Evolutionary conservation across 2,888 invertebrate species (phyloP), one percentile per base, ranked within the genome.

Genomic region (Brachyptera putata): DNA sequence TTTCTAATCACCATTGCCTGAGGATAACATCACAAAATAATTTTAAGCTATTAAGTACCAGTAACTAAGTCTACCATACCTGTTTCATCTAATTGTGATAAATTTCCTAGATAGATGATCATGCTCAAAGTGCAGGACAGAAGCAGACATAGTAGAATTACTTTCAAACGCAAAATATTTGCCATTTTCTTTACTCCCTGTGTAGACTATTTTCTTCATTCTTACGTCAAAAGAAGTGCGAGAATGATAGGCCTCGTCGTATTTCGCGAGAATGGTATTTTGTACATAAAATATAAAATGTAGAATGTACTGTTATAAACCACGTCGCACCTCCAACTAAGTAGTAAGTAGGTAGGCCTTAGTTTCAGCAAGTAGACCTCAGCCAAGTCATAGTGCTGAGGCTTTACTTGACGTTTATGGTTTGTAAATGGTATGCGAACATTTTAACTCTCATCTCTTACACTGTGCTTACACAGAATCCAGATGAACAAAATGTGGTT

Each of bases 101-200:
- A 37, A 55, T 55, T 60, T 25, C 58, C 63, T 18, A 63, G 26
- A 24, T 58, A 63, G 34, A 58, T 57, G 36, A 60, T 37, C 60
- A 63, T 63, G 30, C 60, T 63, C 39, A 59, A 53, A 18, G 56
- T 58, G 11, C 60, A 58, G 18, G 61, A 16, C 14, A 58, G n/a
- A 16, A 63, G 56, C 16, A 63, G 37, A 56, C 61, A 26, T 21
- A 58, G 14, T 24, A 63, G 56, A 22, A 58, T 37, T 24, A 60
- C 36, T 58, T 63, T 63, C 39, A 63, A 46, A 34, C 58, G 60
- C 34, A 56, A 56, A 56, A 58, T 62, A 22, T 60, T 56, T 60
- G 60, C 46, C 60, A 60, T 60, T 30, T 53, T 53, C 16, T 21
- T 3, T n/a, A 22, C 46, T 46, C 21, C 22, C 24, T 21, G 18